A percentile compares a stretch with the other conserved stretches of the same genome.
Evolutionary conservation across 2,113 vertebrate species (phyloP).

Genomic region (Lampris megalopsis): DNA sequence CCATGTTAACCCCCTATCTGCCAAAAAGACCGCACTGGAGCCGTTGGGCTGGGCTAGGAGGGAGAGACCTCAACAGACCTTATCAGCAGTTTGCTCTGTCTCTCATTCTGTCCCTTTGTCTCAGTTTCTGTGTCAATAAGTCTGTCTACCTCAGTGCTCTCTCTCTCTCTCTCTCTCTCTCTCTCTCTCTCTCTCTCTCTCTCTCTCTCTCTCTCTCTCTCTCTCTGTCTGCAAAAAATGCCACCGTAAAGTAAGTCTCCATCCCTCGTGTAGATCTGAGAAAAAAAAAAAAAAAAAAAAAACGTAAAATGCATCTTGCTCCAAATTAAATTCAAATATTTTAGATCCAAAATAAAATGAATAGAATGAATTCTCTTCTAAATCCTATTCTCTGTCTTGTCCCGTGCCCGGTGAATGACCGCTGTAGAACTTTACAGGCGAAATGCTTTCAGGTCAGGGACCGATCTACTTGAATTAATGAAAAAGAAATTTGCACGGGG

Average conservation of each 20-base stretch:
- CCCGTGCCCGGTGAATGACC: not conserved
- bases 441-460: no score
- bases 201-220: not conserved
- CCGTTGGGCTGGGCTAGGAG: constrained; percentile 6
- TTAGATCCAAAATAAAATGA: not conserved
- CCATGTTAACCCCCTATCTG: constrained; percentile 61
- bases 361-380: not conserved
- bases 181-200: constrained; percentile 5
- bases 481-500: no score
- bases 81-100: no score
- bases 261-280: not conserved
- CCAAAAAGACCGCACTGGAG: constrained; percentile 46
- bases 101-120: not conserved
- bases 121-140: not conserved
- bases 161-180: not conserved
- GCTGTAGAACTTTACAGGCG: no score
- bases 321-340: not conserved
- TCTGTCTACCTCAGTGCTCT: not conserved
- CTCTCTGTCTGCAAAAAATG: not conserved
- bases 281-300: constrained; percentile 9
- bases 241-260: not conserved
- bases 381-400: not conserved
- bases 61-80: not conserved
- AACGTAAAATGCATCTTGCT: constrained; percentile 2
- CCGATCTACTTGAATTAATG: no score